These are phyloP conservation scores for Ursus arctos DNA, from an alignment of 2,113 vertebrate species.

Conservation along the genomic window DNA sequence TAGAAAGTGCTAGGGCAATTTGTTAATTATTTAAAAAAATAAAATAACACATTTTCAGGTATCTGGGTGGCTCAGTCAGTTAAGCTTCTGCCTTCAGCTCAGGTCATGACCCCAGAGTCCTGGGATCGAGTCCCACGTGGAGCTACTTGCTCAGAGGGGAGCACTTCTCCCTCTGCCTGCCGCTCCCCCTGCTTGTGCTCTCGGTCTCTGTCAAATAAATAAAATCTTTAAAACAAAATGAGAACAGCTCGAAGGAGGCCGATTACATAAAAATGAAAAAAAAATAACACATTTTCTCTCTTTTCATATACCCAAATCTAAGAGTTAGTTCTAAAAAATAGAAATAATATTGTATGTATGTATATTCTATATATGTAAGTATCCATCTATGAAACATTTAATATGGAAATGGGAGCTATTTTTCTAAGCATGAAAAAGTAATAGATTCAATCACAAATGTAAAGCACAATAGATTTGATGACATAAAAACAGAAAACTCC, in stretches of 20 bases:
- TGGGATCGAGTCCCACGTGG: fast-evolving
- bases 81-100: not conserved
- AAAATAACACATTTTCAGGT: not conserved
- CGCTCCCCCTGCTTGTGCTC: not conserved
- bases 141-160: not conserved
- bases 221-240: not conserved
- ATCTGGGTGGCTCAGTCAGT: too few relatives aligned
- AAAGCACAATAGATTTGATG: not conserved
- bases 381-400: not conserved
- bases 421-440: not conserved
- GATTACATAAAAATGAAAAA: not conserved
- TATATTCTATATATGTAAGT: not conserved
- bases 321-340: not conserved
- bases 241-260: not conserved
- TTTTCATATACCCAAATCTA: not conserved
- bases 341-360: not conserved
- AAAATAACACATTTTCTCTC: not conserved
- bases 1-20: not conserved
- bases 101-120: not conserved
- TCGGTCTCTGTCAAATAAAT: not conserved
- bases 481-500: not conserved
- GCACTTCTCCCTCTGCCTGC: not conserved
- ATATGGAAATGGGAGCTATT: not conserved
- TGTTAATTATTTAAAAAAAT: not conserved
- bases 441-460: not conserved